Evolutionary conservation across 2,113 vertebrate genomes (phyloP).

Genomic region (Chaetura pelagica): DNA sequence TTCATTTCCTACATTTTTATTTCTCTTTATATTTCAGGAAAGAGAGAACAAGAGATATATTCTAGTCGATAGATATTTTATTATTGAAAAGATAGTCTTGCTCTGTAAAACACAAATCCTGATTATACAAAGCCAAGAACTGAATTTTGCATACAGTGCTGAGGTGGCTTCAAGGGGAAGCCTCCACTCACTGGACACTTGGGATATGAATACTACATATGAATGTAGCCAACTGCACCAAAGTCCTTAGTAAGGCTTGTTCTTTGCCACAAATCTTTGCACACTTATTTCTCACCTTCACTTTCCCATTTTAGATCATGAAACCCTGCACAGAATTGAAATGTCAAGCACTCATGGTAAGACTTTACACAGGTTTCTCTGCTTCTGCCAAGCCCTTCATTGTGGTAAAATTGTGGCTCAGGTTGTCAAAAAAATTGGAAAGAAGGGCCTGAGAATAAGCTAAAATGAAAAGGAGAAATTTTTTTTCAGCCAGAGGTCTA

Average conservation of each 20-base stretch:
- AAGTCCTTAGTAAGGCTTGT: neutral
- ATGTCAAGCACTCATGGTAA: neutral
- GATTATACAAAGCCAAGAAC: neutral
- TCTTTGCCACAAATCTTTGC: neutral
- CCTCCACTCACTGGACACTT: neutral
- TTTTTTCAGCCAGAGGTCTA: neutral
- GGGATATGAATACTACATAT: neutral
- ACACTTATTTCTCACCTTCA: neutral
- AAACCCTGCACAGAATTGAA: neutral
- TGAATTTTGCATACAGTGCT: neutral
- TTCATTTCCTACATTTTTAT: neutral
- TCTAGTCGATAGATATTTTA: neutral
- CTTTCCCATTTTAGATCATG: neutral
- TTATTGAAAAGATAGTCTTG: neutral
- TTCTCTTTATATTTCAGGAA: neutral
- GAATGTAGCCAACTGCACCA: neutral
- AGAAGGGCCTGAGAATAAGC: neutral
- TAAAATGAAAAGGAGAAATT: neutral
- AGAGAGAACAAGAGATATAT: neutral
- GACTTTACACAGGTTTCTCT: neutral
- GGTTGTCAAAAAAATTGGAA: neutral
- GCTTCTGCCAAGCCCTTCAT: neutral
- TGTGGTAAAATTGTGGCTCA: neutral
- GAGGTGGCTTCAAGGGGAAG: neutral
- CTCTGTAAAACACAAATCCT: neutral